These are phyloP conservation scores for Knipowitschia caucasica DNA, from an alignment of 2,797 vertebrate species.

Conservation along the genomic window DNA sequence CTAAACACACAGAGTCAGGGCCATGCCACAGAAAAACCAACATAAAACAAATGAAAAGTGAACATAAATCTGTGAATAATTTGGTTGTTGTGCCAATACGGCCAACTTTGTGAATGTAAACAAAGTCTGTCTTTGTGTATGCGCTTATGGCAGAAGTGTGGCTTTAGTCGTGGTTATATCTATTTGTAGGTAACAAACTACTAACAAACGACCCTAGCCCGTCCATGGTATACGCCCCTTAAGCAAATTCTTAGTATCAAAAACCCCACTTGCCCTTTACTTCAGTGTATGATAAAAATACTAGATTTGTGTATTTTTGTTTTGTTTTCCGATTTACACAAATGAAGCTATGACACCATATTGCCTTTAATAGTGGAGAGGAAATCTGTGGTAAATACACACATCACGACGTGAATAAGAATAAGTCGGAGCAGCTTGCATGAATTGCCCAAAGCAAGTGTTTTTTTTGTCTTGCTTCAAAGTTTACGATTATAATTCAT, in stretches of 20 bases:
- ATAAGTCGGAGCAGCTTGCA: constrained; percentile 9
- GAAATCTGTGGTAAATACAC: constrained; percentile 31
- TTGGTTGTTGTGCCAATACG: not conserved
- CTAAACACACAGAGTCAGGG: not conserved
- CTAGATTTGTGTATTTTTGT: no score
- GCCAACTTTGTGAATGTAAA: constrained; percentile 5
- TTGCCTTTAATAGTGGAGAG: constrained; percentile 66
- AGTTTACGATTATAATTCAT: constrained; percentile 1
- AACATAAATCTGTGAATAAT: not conserved
- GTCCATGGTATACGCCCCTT: no score
- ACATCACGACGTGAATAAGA: constrained; percentile 31
- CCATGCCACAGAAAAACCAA: not conserved
- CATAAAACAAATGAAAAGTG: not conserved
- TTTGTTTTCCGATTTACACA: constrained; percentile 43
- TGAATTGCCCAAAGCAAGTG: constrained; percentile 2
- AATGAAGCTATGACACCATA: constrained; percentile 66
- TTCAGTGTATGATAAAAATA: constrained; percentile 28
- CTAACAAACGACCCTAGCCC: not conserved
- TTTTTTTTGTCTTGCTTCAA: constrained; percentile 5
- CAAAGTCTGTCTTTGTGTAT: not conserved
- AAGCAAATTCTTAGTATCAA: constrained; percentile 22
- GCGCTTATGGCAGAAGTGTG: not conserved
- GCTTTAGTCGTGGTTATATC: constrained; percentile 12
- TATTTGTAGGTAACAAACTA: constrained; percentile 5
- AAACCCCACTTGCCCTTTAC: constrained; percentile 15